Conservation (phyloP, 2,888 invertebrate species). For the Cepaea hortensis region DNA sequence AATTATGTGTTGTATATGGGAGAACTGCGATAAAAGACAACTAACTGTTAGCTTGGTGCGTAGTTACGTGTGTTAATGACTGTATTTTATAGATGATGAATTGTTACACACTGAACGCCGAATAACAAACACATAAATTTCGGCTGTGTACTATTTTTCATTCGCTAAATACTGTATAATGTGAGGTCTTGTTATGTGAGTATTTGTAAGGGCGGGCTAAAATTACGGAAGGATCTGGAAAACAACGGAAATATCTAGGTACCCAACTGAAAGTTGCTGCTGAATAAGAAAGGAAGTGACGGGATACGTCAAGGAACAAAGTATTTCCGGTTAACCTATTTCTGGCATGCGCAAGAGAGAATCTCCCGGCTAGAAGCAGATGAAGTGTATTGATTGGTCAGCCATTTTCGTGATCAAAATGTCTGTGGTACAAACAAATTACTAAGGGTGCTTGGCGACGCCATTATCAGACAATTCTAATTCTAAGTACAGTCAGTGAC, state of each 20-base stretch:
- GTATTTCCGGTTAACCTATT: conserved; percentile 22
- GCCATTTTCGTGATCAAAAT: not conserved
- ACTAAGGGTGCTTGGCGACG: not conserved
- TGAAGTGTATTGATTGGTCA: conserved; percentile 2
- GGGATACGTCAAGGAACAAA: not conserved
- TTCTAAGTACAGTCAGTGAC: no score
- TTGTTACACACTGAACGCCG: not conserved
- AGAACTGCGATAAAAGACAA: no score
- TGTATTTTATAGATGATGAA: no score
- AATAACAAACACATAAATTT: not conserved
- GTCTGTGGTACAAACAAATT: not conserved
- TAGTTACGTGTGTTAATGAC: no score
- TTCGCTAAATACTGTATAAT: not conserved
- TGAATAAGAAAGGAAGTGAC: not conserved
- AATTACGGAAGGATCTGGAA: not conserved
- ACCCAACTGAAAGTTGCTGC: not conserved
- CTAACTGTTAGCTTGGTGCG: no score
- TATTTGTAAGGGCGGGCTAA: not conserved
- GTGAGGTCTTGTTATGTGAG: not conserved
- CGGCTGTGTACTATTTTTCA: not conserved
- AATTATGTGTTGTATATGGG: no score
- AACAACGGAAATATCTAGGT: not conserved
- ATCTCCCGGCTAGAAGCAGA: not conserved
- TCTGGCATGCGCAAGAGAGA: not conserved
- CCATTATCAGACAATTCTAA: no score